Percentiles rank a stretch among this genome's conserved stretches.
phyloP scores from a whole-genome alignment of 2,797 vertebrate genomes.

The Labroides dimidiatus region DNA sequence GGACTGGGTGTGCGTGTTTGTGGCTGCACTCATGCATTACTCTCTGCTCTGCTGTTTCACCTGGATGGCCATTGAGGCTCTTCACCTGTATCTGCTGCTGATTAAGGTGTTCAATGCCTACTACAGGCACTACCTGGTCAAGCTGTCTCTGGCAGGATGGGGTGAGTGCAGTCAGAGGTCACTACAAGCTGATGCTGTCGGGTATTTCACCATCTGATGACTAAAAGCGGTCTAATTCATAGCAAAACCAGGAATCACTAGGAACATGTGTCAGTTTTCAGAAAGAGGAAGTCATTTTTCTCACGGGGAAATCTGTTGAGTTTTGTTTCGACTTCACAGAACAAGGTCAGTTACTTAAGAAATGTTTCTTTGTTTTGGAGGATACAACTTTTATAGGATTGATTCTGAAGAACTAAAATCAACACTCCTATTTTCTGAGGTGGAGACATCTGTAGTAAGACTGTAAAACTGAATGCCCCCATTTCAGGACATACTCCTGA shows the following conservation, averaged over 20 bases:
- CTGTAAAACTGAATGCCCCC: no score
- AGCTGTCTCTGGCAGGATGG: slow-evolving; percentile 87
- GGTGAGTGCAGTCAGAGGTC: slow-evolving; percentile 76
- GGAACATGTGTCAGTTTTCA: background rate
- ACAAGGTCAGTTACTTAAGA: no score
- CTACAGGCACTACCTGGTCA: slow-evolving; percentile 83
- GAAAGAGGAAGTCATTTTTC: background rate
- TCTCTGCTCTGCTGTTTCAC: slow-evolving; percentile 88
- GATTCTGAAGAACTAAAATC: no score
- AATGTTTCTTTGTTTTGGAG: no score
- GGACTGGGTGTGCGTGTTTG: slow-evolving; percentile 62
- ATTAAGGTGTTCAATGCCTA: slow-evolving; percentile 88
- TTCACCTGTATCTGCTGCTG: slow-evolving; percentile 87
- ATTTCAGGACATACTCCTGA: no score
- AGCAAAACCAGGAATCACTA: background rate
- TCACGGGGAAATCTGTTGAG: background rate
- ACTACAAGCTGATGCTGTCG: no score
- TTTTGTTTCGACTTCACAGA: no score
- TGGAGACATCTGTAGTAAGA: no score
- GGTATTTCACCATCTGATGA: background rate
- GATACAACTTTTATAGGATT: no score
- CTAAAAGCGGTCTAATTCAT: background rate
- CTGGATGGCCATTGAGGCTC: slow-evolving; percentile 87
- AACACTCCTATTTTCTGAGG: no score
- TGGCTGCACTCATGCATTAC: slow-evolving; percentile 83